Evolutionary conservation across 2,888 invertebrate genomes (phyloP), one percentile per base, ranked within the genome.

Genomic region (Thumatha senex): DNA sequence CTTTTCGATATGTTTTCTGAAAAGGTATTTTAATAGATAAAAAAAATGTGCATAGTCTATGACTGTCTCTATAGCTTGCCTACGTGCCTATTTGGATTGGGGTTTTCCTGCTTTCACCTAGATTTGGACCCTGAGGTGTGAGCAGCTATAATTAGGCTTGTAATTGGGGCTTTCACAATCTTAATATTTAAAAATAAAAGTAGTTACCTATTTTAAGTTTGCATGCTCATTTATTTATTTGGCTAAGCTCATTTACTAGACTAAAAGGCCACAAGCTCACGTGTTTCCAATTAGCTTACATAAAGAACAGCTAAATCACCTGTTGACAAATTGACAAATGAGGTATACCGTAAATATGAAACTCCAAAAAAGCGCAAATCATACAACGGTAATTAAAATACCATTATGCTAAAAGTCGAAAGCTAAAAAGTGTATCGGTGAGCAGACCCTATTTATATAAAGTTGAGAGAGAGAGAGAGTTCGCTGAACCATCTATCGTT

Each of bases 321-420:
- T 33, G 33, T 35, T 39, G 34, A 46, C 39, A 39, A 46, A 51
- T 24, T 46, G 39, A 34, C 18, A 24, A 24, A 24, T 46, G 39
- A 42, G 12, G 31, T 31, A 31, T 31, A 8, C 31, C 36, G 15
- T 39, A 51, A 40, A 43, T 40, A 40, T 46, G 18, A 29, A 15
- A 46, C 42, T 24, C 48, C 30, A 7, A 12, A 30, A 39, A 62
- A 74, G 67, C 58, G 30, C 14, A 49, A 42, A 60, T 52, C 69
- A 72, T 67, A 58, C 62, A 56, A 51, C 53, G 50, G 58, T 71
- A 76, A 78, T 80, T 72, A 72, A 69, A 74, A 63, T 59, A 68
- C 72, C 70, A 72, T 78, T 76, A 24, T 24, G 18, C 18, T 24
- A 78, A 70, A 70, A 70, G 67, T 68, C 68, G 70, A 72, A 67